Base-by-base conservation (phyloP, 2,797 vertebrate genomes). In the Pipistrellus kuhlii region DNA sequence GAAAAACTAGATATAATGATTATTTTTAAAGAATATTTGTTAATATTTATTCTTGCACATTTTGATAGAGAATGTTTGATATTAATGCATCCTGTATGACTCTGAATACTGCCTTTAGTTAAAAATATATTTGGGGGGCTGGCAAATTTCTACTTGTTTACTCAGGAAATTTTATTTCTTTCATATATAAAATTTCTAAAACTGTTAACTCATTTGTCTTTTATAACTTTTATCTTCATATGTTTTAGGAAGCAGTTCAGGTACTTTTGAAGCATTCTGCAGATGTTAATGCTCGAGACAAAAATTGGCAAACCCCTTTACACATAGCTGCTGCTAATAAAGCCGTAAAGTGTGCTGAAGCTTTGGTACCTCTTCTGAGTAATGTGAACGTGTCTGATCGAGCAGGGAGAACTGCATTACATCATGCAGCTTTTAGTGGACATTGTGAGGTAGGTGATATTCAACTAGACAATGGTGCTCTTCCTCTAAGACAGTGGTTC, bases 281-380 rank as follows among this genome's bases (percentile, higher is more conserved):
- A 0, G 99, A 99, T 93, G 99, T 99, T 73, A 99, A 99, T 72
- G 99, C 99, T 69, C 98, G 99, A 95, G 99, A 99, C 96, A 99
- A 99, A 98, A 99, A 99, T 96, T 99, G 99, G 99, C 99, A 99
- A 98, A 99, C 99, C 25, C 99, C 99, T 5, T 98, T 99, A 85
- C 99, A 99, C 97, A 99, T 99, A 95, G 99, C 99, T 11, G 99
- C 99, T 51, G 99, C 99, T 93, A 99, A 99, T 94, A 99, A 99
- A 98, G 99, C 99, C 20, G 99, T 99, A 82, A 99, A 99, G 97
- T 99, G 99, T 38, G 99, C 99, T 0, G 99, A 99, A 98, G 99
- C 99, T 69, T 98, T 99, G 72, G 99, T 99, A 69, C 99, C 99
- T 77, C 98, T 99, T 96, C 98, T 99, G 21, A 99, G 99, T 98